A percentile compares a stretch with the other conserved stretches of the same genome.
Conservation (phyloP, 2,888 invertebrate genomes). For the Amphipoea lucens region DNA sequence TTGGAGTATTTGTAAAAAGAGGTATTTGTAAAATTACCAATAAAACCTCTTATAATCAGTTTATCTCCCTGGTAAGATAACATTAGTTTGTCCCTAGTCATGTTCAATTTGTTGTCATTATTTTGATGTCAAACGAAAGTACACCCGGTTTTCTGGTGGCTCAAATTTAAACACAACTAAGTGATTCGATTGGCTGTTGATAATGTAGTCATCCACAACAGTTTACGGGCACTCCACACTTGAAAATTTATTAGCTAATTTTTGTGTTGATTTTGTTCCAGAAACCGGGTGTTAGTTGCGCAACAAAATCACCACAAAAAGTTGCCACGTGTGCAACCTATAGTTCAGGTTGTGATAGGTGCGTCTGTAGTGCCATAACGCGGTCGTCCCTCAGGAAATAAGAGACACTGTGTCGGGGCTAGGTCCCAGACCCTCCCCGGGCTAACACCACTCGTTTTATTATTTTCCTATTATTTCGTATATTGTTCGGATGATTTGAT, state of each 20-base stretch:
- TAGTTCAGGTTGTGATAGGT: conserved; percentile 77
- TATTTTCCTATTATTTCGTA: conserved; percentile 79
- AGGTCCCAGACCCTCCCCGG: conserved; percentile 58
- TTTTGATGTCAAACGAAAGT: not conserved
- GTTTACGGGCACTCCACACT: not conserved
- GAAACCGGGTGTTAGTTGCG: not conserved
- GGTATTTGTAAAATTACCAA: not conserved
- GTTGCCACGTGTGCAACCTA: conserved; percentile 7
- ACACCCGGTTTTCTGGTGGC: not conserved
- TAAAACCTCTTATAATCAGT: not conserved
- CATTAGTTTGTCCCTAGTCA: not conserved
- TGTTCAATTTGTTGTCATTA: not conserved
- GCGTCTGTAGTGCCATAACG: conserved; percentile 79
- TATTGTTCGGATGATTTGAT: conserved; percentile 65
- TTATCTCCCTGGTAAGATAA: not conserved
- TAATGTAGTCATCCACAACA: not conserved
- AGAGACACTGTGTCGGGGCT: conserved; percentile 73
- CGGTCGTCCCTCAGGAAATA: conserved; percentile 84
- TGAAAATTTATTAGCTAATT: not conserved
- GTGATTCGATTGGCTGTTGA: not conserved
- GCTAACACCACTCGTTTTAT: conserved; percentile 76
- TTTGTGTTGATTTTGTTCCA: not conserved
- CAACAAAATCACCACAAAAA: conserved; percentile 12
- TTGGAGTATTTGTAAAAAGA: not conserved
- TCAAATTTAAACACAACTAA: not conserved